Percentiles rank a stretch among this genome's conserved stretches.
These are phyloP conservation scores for Poecilia velifera DNA, from an alignment of 2,797 vertebrate species.

Conservation along the genomic window DNA sequence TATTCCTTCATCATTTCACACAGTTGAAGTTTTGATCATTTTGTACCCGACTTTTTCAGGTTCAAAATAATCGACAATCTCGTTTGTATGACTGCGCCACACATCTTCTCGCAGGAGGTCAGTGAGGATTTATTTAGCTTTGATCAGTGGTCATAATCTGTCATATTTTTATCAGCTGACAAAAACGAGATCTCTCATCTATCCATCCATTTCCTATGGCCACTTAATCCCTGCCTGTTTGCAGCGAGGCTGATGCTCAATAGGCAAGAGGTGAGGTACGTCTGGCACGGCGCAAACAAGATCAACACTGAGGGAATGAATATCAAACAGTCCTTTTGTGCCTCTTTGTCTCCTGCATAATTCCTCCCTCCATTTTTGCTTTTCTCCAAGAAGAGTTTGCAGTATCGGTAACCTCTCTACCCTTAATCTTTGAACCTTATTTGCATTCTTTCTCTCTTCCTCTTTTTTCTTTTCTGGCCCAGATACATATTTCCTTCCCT, in stretches of 20 bases:
- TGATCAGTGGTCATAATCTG: background rate
- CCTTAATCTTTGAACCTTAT: slow-evolving; percentile 22
- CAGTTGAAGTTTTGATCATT: background rate
- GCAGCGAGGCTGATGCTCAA: background rate
- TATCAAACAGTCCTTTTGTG: background rate
- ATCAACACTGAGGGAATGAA: background rate
- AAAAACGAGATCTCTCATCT: background rate
- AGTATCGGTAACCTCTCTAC: slow-evolving; percentile 29
- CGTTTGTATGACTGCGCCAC: background rate
- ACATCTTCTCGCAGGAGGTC: background rate
- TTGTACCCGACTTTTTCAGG: background rate
- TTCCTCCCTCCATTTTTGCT: background rate
- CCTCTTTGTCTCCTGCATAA: background rate
- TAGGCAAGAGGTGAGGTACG: background rate
- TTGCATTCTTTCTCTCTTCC: slow-evolving; percentile 21
- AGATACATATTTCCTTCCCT: slow-evolving; percentile 38
- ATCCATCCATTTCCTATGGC: background rate
- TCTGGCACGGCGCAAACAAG: background rate
- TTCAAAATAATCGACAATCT: background rate
- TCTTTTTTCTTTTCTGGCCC: slow-evolving; percentile 18
- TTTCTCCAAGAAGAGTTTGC: background rate
- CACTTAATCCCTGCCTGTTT: background rate
- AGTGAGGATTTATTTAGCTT: background rate
- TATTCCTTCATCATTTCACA: background rate
- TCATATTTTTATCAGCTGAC: background rate